These are phyloP conservation scores for Lepeophtheirus salmonis DNA, from an alignment of 1,140 invertebrate genomes.

Conservation along the genomic window DNA sequence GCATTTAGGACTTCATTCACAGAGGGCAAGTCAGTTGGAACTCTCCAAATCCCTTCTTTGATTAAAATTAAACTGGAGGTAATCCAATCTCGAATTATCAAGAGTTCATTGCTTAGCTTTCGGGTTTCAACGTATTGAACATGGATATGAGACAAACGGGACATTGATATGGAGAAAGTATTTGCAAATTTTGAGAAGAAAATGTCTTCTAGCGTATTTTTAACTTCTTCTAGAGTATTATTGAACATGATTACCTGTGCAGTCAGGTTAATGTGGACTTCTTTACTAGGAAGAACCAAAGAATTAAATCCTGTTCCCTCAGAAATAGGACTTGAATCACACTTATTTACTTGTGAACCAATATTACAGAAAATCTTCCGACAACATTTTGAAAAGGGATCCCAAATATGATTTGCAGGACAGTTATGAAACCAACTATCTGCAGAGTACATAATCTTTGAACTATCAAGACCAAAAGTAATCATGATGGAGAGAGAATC, in stretches of 20 bases:
- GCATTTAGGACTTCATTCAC: background rate
- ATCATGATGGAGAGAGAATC: background rate
- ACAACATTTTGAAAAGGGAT: background rate
- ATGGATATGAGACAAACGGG: background rate
- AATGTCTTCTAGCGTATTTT: too few relatives aligned
- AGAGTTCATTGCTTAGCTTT: background rate
- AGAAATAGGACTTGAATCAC: background rate
- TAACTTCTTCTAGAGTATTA: too few relatives aligned
- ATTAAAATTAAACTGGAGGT: background rate
- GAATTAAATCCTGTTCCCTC: background rate
- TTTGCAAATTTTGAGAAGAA: background rate
- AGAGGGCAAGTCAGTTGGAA: background rate
- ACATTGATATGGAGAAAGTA: background rate
- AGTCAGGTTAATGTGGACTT: background rate
- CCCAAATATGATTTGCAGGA: background rate
- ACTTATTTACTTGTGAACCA: background rate
- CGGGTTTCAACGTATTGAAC: background rate
- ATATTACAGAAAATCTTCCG: background rate
- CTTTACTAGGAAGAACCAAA: background rate
- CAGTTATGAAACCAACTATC: background rate
- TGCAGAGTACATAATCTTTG: background rate
- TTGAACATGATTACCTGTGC: background rate
- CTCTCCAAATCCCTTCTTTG: background rate
- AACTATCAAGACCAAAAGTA: background rate
- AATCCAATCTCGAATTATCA: background rate